These are phyloP conservation scores for Circaetus cinerascens DNA, from an alignment of 2,113 vertebrate genomes.

Conservation along the genomic window DNA sequence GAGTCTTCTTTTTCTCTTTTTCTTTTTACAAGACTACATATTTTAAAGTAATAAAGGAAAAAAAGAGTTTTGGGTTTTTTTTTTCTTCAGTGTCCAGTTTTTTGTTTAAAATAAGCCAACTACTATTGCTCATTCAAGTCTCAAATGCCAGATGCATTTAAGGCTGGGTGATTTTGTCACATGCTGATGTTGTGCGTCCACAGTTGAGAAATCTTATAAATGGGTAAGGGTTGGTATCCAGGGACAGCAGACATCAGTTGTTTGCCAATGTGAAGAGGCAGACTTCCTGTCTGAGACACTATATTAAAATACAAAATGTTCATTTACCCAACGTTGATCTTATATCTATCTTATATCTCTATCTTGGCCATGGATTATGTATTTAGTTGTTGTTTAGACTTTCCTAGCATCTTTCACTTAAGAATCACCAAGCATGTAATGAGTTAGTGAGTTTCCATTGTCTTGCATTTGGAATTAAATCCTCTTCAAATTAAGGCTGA, in stretches of 20 bases:
- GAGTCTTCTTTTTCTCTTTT: background rate
- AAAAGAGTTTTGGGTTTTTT: accelerated
- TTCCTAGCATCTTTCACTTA: background rate
- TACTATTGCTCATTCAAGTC: background rate
- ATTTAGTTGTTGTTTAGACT: background rate
- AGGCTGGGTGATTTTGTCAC: background rate
- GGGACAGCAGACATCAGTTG: background rate
- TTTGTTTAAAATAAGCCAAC: background rate
- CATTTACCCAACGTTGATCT: background rate
- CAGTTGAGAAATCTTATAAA: background rate
- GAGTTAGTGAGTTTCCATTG: background rate
- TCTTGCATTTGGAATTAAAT: background rate
- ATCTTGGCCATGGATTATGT: background rate
- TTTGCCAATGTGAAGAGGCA: background rate
- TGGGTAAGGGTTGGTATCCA: background rate
- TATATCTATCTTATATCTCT: background rate
- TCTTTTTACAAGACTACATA: background rate
- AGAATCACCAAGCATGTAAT: background rate
- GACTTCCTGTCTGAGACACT: background rate
- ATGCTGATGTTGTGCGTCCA: background rate
- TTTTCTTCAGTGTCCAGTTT: background rate
- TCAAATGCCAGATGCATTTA: background rate
- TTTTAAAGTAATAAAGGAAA: background rate
- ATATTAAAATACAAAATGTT: background rate
- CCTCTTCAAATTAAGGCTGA: background rate